These are phyloP conservation scores for Sinocyclocheilus grahami DNA, from an alignment of 2,113 vertebrate genomes.

Conservation along the genomic window DNA sequence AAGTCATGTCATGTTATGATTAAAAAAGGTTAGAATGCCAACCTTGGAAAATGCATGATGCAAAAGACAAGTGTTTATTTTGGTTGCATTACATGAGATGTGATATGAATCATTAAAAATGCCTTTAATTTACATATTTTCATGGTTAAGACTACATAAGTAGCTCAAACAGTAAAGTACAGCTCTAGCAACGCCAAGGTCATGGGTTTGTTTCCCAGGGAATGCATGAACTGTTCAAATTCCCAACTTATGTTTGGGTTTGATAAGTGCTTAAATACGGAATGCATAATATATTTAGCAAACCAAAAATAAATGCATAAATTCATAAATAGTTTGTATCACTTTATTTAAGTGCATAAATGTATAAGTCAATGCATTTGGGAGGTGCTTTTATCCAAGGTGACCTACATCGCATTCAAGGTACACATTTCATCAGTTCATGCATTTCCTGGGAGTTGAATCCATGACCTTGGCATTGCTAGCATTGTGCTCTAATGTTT, in stretches of 20 bases:
- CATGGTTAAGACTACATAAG: not conserved
- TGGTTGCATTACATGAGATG: not conserved
- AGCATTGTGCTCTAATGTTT: not conserved
- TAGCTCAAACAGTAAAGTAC: not conserved
- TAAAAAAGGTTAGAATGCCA: too few species aligned
- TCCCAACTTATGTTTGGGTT: not conserved
- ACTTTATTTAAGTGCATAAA: not conserved
- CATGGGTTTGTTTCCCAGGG: not conserved
- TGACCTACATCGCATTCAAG: not conserved
- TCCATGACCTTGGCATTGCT: not conserved
- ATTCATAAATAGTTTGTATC: not conserved
- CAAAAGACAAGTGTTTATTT: too few species aligned
- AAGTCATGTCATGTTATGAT: too few species aligned
- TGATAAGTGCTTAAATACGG: not conserved
- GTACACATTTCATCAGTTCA: not conserved
- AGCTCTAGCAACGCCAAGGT: not conserved
- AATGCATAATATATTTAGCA: not conserved
- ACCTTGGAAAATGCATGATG: too few species aligned
- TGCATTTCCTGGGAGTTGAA: not conserved
- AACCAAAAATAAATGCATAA: not conserved
- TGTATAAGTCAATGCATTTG: not conserved
- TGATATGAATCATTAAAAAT: not conserved
- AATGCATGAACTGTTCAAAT: not conserved
- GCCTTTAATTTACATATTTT: not conserved
- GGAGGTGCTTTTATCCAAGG: not conserved